Evolutionary conservation across 2,888 invertebrate species (phyloP), one percentile per base, ranked within the genome.

Genomic region (Cabera pusaria): DNA sequence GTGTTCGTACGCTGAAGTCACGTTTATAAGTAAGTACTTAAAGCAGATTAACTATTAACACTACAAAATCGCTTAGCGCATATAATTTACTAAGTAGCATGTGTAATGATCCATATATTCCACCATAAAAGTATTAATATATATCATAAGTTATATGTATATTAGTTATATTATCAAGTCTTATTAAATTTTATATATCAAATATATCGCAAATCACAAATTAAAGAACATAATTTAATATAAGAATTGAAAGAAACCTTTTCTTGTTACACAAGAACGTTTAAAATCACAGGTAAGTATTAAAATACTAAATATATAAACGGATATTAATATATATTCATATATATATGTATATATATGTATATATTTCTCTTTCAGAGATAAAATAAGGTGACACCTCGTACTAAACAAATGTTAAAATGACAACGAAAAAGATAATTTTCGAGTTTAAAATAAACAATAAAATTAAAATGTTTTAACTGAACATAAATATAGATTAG

Each of bases 211-310:
- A 54, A 59, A 54, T 40, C 44, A 43, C 31, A 57, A 52, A 52
- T 41, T 10, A 55, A 54, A 55, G 49, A 38, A 57, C 48, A 62
- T 56, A 51, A 51, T 47, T 48, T 59, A 63, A 56, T 61, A 70
- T 62, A 66, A 67, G 56, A 56, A 53, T 65, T 48, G 56, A 65
- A 52, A 56, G 56, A 45, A 52, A 45, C 40, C 59, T 45, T 46
- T 56, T 77, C 86, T 86, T 87, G 86, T 87, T 68, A 78, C 65
- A 87, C 86, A 87, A 87, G 86, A 82, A 64, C 64, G 49, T 69
- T 46, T 53, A 28, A 53, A 86, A 87, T 86, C 86, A 86, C 86
- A 86, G 82, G 79, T 84, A 80, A 75, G 64, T 77, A 75, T 64
- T 60, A 75, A 80, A 84, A 70, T 63, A 74, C 81, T 84, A 84